These are phyloP conservation scores for Ammodytes dubius DNA, from an alignment of 2,113 vertebrate genomes.

Conservation along the genomic window DNA sequence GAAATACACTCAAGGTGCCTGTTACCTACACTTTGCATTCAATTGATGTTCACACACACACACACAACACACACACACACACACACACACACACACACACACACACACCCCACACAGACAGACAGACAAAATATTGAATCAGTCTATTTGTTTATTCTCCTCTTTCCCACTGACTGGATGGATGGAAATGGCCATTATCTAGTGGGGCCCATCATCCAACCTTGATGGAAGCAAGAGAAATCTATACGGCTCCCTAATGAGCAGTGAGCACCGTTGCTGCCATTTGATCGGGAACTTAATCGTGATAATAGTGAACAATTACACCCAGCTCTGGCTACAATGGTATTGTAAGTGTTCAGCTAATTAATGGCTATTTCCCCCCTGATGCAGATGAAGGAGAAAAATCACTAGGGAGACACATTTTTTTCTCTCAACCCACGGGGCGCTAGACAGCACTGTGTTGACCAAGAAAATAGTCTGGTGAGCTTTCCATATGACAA, in stretches of 20 bases:
- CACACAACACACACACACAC: too few relatives aligned
- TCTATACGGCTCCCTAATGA: slow-evolving; percentile 75
- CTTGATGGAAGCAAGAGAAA: slow-evolving; percentile 61
- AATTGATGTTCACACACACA: slow-evolving; percentile 35
- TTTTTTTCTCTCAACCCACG: slow-evolving; percentile 46
- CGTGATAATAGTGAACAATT: slow-evolving; percentile 83
- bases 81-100: too few relatives aligned
- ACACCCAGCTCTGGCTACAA: slow-evolving; percentile 66
- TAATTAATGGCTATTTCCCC: slow-evolving; percentile 81
- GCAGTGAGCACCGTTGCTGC: slow-evolving; percentile 58
- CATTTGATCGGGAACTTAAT: slow-evolving; percentile 80
- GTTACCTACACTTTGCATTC: slow-evolving; percentile 36
- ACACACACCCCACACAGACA: slow-evolving; percentile 23
- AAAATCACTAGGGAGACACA: slow-evolving; percentile 59
- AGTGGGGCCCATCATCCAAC: slow-evolving; percentile 49
- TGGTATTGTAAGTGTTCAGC: slow-evolving; percentile 66
- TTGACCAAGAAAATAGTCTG: slow-evolving; percentile 42
- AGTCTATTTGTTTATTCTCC: slow-evolving; percentile 48
- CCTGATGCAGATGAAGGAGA: slow-evolving; percentile 62
- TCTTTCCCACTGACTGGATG: slow-evolving; percentile 4
- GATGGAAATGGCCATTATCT: slow-evolving; percentile 62
- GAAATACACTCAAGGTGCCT: slow-evolving; percentile 16
- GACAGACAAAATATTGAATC: slow-evolving; percentile 35
- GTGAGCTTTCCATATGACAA: slow-evolving; percentile 28
- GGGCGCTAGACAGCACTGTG: slow-evolving; percentile 32